Percentiles rank a stretch among this genome's conserved stretches.
Conservation (phyloP, 2,113 vertebrate species). For the Boulengeromyrus knoepffleri region DNA sequence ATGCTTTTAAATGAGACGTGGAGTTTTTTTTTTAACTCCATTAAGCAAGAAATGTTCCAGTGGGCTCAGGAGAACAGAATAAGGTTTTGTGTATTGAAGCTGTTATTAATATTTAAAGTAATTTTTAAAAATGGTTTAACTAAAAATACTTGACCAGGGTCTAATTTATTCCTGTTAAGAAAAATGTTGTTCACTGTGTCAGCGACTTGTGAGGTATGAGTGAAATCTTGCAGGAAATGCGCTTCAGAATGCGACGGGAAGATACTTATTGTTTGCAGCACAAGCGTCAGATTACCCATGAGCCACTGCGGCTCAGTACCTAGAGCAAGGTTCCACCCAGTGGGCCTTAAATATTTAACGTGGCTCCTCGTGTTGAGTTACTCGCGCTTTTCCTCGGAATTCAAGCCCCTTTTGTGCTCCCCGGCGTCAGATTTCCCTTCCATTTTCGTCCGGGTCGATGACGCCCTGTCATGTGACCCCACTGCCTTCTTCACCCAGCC, state of each 20-base stretch:
- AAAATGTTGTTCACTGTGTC: neutral
- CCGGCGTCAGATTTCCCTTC: neutral
- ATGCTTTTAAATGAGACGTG: neutral
- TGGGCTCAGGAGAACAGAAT: neutral
- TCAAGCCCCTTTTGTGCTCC: neutral
- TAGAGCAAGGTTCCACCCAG: too few relatives aligned
- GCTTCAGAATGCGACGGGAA: neutral
- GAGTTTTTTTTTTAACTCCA: neutral
- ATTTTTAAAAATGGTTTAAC: neutral
- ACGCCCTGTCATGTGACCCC: neutral
- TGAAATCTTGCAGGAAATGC: neutral
- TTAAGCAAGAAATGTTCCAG: neutral
- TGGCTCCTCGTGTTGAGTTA: slow-evolving; percentile 3
- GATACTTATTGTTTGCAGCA: too few relatives aligned
- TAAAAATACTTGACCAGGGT: neutral
- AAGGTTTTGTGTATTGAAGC: neutral
- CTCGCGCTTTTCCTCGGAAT: neutral
- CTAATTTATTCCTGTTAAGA: neutral
- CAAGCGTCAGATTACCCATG: neutral
- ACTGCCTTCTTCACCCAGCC: neutral
- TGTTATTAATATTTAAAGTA: neutral
- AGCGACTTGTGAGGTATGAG: neutral
- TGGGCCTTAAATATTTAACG: neutral
- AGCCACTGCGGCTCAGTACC: neutral
- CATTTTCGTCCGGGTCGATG: neutral